Percentiles rank a stretch among this genome's conserved stretches.
These are phyloP conservation scores for Lysandra coridon DNA, from an alignment of 2,888 invertebrate species.

Conservation along the genomic window DNA sequence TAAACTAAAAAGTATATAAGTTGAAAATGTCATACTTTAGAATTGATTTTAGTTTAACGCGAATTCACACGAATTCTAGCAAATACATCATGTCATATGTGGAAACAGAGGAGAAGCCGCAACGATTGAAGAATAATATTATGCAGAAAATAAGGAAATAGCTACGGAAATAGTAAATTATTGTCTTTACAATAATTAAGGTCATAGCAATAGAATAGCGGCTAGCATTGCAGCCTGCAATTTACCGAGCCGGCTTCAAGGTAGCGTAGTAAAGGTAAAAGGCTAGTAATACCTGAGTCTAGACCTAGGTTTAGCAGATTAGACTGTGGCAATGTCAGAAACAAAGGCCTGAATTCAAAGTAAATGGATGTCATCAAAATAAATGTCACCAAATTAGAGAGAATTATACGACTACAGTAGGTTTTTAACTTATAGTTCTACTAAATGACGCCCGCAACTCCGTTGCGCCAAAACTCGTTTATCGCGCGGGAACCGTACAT, in stretches of 20 bases:
- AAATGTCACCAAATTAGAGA: neutral
- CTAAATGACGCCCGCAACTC: too few relatives aligned
- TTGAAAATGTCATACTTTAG: too few relatives aligned
- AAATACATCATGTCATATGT: too few relatives aligned
- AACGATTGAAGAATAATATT: neutral
- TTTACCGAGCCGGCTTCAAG: constrained; percentile 2
- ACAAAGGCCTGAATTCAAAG: neutral
- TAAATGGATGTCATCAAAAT: neutral
- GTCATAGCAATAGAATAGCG: neutral
- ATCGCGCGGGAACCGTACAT: too few relatives aligned
- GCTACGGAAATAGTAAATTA: neutral
- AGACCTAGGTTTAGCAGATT: neutral
- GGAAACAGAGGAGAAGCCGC: neutral
- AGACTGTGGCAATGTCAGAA: neutral
- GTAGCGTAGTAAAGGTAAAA: neutral
- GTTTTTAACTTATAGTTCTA: neutral
- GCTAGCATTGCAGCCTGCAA: neutral
- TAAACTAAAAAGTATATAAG: too few relatives aligned
- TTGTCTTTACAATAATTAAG: constrained; percentile 1
- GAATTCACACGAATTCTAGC: too few relatives aligned
- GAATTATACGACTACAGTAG: neutral
- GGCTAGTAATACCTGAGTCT: neutral
- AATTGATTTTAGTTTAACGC: too few relatives aligned
- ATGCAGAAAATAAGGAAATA: neutral
- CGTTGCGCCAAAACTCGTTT: too few relatives aligned